These are phyloP conservation scores for Catharus ustulatus DNA, from an alignment of 2,797 vertebrate genomes.

Conservation along the genomic window DNA sequence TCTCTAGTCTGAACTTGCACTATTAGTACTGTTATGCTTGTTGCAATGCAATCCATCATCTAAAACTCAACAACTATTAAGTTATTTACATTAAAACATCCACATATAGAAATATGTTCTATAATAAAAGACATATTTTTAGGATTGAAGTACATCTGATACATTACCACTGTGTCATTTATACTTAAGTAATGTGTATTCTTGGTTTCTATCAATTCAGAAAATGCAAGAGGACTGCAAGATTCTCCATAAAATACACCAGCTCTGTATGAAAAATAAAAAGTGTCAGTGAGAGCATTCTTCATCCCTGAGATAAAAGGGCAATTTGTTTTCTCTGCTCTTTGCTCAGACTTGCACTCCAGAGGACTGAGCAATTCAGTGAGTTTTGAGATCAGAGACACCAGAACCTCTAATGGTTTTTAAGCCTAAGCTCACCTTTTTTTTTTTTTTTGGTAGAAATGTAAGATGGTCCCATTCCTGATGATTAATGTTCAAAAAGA, in stretches of 20 bases:
- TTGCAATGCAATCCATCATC: background rate
- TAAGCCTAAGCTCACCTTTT: background rate
- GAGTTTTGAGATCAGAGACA: background rate
- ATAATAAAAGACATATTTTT: background rate
- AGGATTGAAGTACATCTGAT: background rate
- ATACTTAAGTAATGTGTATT: accelerated
- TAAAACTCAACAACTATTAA: background rate
- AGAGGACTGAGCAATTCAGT: background rate
- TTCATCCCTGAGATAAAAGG: background rate
- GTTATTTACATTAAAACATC: background rate
- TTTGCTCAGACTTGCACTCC: background rate
- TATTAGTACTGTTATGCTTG: background rate
- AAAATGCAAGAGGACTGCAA: background rate
- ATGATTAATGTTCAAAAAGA: slow-evolving; percentile 8
- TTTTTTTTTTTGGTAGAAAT: background rate
- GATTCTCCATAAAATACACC: background rate
- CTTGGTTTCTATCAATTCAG: background rate
- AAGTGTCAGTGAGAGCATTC: background rate
- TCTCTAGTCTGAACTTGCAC: background rate
- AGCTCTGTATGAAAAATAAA: background rate
- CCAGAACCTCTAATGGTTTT: background rate
- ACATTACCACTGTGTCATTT: background rate
- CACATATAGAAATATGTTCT: background rate
- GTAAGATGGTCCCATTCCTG: background rate
- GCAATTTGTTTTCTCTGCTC: background rate